Evolutionary conservation across 2,797 vertebrate genomes (phyloP).

Genomic region (Meda fulgida): DNA sequence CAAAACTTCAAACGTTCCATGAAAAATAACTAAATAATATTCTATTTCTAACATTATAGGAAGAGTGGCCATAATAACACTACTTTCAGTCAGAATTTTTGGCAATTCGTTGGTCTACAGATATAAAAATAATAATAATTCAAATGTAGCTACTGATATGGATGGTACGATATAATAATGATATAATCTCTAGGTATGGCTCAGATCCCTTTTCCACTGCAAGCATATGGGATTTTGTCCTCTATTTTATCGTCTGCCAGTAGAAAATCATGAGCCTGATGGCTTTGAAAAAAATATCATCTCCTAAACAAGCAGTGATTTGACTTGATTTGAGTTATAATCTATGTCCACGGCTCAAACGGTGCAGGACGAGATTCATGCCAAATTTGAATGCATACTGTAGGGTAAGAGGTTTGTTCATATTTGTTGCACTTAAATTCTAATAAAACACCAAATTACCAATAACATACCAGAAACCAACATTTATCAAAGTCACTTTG

Average conservation of each 20-base stretch:
- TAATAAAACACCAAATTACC: neutral
- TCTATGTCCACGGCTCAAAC: neutral
- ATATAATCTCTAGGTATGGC: neutral
- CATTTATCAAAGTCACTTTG: conserved; percentile 16
- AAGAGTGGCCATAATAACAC: neutral
- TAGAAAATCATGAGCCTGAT: neutral
- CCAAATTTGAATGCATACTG: neutral
- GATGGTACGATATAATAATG: neutral
- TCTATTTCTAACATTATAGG: neutral
- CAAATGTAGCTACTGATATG: neutral
- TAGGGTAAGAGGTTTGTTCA: neutral
- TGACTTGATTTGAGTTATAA: neutral
- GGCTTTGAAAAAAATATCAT: neutral
- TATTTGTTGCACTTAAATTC: neutral
- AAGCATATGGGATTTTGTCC: neutral
- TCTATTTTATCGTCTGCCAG: neutral
- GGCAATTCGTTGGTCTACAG: neutral
- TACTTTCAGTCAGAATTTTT: neutral
- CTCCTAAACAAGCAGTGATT: neutral
- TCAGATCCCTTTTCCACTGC: neutral
- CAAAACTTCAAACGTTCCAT: neutral
- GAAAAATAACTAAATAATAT: neutral
- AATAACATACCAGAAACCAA: neutral
- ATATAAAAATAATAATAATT: neutral
- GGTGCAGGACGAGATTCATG: neutral